Percentiles rank a stretch among this genome's conserved stretches.
These are phyloP conservation scores for Oryctolagus cuniculus DNA, from an alignment of 2,113 vertebrate genomes.

Conservation along the genomic window mOryCun1.1 NC_091442.1:25773501-25774000, in stretches of 20 bases:
- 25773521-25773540: not conserved
- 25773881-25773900: not conserved
- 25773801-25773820: not conserved
- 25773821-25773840: not conserved
- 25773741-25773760: not conserved
- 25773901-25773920: not conserved
- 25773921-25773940: not conserved
- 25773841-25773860: not conserved
- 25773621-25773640: not conserved
- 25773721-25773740: not conserved
- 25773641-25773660: not conserved
- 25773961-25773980: not conserved
- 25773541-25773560: not conserved
- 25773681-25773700: not conserved
- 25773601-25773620: not conserved
- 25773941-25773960: not conserved
- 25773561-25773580: not conserved
- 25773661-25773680: not conserved
- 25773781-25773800: not conserved
- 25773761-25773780: slow-evolving; percentile 30
- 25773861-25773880: not conserved
- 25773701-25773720: slow-evolving; percentile 26
- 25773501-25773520: not conserved
- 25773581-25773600: slow-evolving; percentile 45
- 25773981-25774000: slow-evolving; percentile 1